These are phyloP conservation scores for Pseudolycoriella hygida DNA, from an alignment of 2,888 invertebrate genomes.

Conservation along the genomic window DNA sequence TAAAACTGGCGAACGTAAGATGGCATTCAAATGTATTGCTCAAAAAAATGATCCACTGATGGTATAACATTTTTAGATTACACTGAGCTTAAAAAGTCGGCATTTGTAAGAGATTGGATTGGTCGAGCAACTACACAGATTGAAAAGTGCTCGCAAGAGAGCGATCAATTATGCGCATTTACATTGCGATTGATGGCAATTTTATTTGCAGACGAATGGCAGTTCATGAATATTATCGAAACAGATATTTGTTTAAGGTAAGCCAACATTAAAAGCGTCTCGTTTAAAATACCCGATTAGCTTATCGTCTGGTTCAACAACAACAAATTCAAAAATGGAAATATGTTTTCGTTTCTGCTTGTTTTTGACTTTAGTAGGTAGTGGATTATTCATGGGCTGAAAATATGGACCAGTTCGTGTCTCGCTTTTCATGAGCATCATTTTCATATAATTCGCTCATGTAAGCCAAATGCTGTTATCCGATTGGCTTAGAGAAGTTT, in stretches of 20 bases:
- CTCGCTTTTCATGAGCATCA: too few relatives aligned
- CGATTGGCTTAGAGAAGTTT: too few relatives aligned
- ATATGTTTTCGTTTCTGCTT: too few relatives aligned
- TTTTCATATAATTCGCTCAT: too few relatives aligned
- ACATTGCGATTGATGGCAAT: slow-evolving; percentile 43
- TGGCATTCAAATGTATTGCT: too few relatives aligned
- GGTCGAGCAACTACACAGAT: slow-evolving; percentile 26
- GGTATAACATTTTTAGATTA: background rate
- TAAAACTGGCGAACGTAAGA: slow-evolving; percentile 31
- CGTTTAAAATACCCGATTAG: background rate
- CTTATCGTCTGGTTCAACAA: too few relatives aligned
- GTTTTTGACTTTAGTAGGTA: too few relatives aligned
- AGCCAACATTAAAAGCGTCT: background rate
- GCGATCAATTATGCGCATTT: slow-evolving; percentile 37
- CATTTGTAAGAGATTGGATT: slow-evolving; percentile 30
- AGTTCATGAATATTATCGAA: slow-evolving; percentile 37
- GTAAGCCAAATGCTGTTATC: too few relatives aligned
- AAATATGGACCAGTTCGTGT: too few relatives aligned
- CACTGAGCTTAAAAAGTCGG: slow-evolving; percentile 15
- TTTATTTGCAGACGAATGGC: slow-evolving; percentile 37
- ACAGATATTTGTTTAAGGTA: slow-evolving; percentile 22
- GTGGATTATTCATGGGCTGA: too few relatives aligned
- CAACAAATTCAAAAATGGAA: too few relatives aligned
- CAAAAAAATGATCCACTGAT: too few relatives aligned
- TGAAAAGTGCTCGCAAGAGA: slow-evolving; percentile 21